phyloP scores from a whole-genome alignment of 1,140 invertebrate species.

The Euwallacea fornicatus region DNA sequence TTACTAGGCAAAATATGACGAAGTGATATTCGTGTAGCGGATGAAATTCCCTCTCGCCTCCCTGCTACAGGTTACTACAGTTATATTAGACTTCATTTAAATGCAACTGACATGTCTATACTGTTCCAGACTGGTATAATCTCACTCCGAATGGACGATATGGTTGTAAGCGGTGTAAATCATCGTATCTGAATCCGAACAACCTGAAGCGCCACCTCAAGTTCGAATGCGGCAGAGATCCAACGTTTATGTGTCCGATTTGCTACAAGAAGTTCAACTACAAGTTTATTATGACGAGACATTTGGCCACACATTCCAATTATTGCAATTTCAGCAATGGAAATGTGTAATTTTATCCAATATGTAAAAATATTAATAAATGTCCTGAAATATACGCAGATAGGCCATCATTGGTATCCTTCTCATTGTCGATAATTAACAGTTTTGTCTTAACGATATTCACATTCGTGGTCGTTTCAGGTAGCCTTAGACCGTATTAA shows the following conservation, averaged over 20 bases:
- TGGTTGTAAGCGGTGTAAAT: slow-evolving; percentile 53
- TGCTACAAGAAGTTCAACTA: slow-evolving; percentile 54
- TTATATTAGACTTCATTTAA: background rate
- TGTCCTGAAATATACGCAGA: no score
- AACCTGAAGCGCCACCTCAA: slow-evolving; percentile 57
- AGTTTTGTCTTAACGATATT: no score
- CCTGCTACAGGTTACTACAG: background rate
- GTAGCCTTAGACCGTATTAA: no score
- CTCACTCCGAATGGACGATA: background rate
- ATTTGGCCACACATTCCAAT: no score
- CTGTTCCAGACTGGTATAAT: background rate
- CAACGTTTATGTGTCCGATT: slow-evolving; percentile 57
- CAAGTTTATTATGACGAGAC: slow-evolving; percentile 20
- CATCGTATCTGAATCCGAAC: slow-evolving; percentile 60
- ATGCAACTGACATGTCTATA: background rate
- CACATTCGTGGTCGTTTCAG: no score
- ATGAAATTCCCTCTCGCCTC: background rate
- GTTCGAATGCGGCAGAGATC: slow-evolving; percentile 65
- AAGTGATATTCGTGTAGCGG: no score
- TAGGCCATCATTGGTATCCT: no score
- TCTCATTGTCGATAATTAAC: no score
- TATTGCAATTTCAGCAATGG: no score
- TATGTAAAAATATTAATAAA: no score
- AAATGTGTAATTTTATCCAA: no score
- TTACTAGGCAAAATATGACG: no score